These are phyloP conservation scores for Notodonta ziczac DNA, from an alignment of 2,888 invertebrate species.

Conservation along the genomic window DNA sequence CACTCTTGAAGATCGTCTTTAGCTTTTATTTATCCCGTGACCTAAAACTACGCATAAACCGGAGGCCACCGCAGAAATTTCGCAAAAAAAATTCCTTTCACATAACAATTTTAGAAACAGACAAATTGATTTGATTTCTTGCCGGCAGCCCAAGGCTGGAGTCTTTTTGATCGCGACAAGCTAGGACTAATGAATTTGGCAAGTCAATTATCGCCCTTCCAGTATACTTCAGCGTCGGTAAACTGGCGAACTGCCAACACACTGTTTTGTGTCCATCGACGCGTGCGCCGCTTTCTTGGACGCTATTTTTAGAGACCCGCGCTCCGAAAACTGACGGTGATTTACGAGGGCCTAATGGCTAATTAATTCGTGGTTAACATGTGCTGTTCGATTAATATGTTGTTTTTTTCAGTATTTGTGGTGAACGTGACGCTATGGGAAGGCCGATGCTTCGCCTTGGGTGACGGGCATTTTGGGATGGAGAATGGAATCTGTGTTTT, in stretches of 20 bases:
- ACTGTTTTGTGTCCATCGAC: slow-evolving; percentile 57
- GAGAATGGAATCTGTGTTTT: neutral
- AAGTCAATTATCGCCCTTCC: slow-evolving; percentile 30
- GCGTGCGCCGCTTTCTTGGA: slow-evolving; percentile 42
- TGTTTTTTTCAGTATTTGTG: slow-evolving; percentile 29
- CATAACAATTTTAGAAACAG: neutral
- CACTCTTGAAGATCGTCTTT: neutral
- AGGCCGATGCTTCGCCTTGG: neutral
- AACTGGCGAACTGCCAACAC: slow-evolving; percentile 52
- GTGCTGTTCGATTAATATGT: slow-evolving; percentile 37
- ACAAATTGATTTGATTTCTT: slow-evolving; percentile 1
- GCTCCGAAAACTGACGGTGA: slow-evolving; percentile 47
- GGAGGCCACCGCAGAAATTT: neutral
- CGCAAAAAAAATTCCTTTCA: slow-evolving; percentile 2
- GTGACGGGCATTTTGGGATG: neutral
- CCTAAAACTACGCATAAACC: neutral
- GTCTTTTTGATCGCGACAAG: neutral
- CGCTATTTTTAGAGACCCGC: slow-evolving; percentile 50
- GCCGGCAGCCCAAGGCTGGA: neutral
- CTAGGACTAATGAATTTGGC: slow-evolving; percentile 28
- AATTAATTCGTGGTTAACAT: slow-evolving; percentile 55
- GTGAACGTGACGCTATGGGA: slow-evolving; percentile 1
- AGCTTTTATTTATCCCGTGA: neutral
- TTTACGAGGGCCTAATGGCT: slow-evolving; percentile 61
- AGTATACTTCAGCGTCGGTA: slow-evolving; percentile 36